phyloP scores from a whole-genome alignment of 2,113 vertebrate species.

The Eidolon helvum region DNA sequence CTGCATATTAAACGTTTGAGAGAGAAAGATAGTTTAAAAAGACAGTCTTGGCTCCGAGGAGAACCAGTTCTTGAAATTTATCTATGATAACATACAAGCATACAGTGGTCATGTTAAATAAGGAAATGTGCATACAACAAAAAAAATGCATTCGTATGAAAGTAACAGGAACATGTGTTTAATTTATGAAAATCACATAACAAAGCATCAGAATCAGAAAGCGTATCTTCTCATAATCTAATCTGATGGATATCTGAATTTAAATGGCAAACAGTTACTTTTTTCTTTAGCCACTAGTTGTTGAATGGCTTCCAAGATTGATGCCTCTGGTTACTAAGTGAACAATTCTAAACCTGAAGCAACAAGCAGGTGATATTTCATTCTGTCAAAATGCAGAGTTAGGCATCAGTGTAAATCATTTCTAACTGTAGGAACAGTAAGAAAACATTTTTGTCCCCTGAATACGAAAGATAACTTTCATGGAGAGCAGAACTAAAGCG shows the following conservation, averaged over 20 bases:
- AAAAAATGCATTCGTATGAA: background rate
- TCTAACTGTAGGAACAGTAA: background rate
- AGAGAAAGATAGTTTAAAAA: background rate
- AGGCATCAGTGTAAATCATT: background rate
- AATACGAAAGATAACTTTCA: background rate
- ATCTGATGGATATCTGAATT: background rate
- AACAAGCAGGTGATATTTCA: background rate
- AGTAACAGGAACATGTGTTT: background rate
- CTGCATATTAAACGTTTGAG: slow-evolving; percentile 34
- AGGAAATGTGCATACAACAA: background rate
- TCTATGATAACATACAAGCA: background rate
- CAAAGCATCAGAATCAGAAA: background rate
- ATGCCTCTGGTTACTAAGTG: background rate
- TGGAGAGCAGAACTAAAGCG: background rate
- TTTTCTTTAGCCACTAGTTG: background rate
- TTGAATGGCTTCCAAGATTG: background rate
- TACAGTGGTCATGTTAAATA: background rate
- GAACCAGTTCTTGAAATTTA: background rate
- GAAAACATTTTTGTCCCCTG: background rate
- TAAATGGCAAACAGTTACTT: background rate
- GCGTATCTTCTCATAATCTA: background rate
- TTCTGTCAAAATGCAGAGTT: background rate
- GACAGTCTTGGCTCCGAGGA: background rate
- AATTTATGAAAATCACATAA: background rate
- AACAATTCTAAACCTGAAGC: background rate